Conservation (phyloP, 2,888 invertebrate genomes). For the Dastarcus helophoroides region DNA sequence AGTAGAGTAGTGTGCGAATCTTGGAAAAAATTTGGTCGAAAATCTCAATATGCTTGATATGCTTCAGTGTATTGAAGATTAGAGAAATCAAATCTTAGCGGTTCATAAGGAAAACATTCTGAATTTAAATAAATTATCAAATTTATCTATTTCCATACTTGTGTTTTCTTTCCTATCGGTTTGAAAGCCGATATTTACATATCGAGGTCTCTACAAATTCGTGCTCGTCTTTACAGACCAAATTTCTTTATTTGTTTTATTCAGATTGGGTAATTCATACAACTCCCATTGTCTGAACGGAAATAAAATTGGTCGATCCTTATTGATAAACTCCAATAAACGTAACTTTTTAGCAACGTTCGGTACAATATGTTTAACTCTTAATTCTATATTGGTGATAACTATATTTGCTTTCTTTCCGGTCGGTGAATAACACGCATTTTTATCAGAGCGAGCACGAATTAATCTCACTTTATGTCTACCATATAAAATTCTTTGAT, state of each 20-base stretch:
- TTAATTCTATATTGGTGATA: constrained; percentile 3
- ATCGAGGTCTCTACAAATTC: constrained; percentile 2
- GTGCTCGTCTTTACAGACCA: neutral
- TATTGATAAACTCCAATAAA: neutral
- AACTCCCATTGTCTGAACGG: neutral
- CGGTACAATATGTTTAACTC: neutral
- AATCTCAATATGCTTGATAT: neutral
- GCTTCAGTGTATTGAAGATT: constrained; percentile 1
- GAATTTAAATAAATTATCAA: neutral
- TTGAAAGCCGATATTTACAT: constrained; percentile 2
- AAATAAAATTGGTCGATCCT: neutral
- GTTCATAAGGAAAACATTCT: constrained; percentile 1
- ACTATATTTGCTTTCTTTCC: neutral
- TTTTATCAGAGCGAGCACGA: neutral
- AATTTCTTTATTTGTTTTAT: neutral
- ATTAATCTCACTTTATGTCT: neutral
- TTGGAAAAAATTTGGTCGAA: neutral
- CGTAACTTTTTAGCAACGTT: constrained; percentile 1
- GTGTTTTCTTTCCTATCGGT: constrained; percentile 1
- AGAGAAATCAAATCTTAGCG: neutral
- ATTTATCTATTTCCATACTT: neutral
- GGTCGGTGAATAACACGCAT: constrained; percentile 2
- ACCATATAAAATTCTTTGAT: constrained; percentile 26
- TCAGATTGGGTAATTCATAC: neutral
- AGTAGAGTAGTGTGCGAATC: too few species aligned